Conservation (phyloP, 2,888 invertebrate species). For the Pecten maximus region DNA sequence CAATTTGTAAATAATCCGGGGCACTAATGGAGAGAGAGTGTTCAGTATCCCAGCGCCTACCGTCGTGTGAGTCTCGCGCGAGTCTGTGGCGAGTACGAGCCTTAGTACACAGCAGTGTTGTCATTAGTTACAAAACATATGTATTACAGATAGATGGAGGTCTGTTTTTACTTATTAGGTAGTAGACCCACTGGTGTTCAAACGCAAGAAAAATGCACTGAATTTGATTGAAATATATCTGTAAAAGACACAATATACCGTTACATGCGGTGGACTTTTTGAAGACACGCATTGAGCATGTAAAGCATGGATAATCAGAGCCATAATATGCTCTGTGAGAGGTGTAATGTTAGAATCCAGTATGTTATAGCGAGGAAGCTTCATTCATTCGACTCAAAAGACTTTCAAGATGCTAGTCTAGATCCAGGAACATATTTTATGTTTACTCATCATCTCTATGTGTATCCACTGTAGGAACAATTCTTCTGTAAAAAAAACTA, state of each 20-base stretch:
- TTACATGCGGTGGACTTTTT: constrained; percentile 11
- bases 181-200: background rate
- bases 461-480: background rate
- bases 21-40: background rate
- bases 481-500: background rate
- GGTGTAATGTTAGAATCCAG: background rate
- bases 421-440: background rate
- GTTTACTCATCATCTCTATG: background rate
- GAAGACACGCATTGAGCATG: constrained; percentile 1
- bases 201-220: background rate
- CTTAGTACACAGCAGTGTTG: background rate
- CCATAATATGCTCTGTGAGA: background rate
- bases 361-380: background rate
- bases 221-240: background rate
- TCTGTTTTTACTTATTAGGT: background rate
- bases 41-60: background rate
- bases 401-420: background rate
- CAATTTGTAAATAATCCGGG: constrained; percentile 4
- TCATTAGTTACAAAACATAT: background rate
- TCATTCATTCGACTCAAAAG: background rate
- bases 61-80: background rate
- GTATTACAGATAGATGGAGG: background rate
- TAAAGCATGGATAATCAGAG: background rate
- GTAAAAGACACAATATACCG: background rate
- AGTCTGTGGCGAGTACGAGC: background rate